These are phyloP conservation scores for Drosophila ironensis DNA, from an alignment of 1,140 invertebrate genomes.

Conservation along the genomic window DNA sequence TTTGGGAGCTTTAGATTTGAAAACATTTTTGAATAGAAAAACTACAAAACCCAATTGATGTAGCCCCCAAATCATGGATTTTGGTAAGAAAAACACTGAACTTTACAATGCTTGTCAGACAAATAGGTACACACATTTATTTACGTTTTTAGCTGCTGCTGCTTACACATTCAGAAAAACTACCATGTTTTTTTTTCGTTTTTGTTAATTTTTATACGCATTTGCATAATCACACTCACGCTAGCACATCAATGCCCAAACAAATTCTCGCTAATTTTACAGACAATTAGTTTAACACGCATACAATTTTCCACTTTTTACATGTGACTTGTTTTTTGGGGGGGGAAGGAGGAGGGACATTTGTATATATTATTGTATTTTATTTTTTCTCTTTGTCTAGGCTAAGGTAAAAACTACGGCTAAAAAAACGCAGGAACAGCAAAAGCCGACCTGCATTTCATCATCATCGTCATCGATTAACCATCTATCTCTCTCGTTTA, in stretches of 20 bases:
- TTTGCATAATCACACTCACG: conserved; percentile 1
- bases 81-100: conserved; percentile 1
- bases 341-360: conserved; percentile 50
- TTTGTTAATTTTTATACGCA: conserved; percentile 25
- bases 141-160: conserved; percentile 45
- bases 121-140: conserved; percentile 74
- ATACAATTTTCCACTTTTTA: conserved; percentile 27
- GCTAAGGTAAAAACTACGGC: conserved; percentile 47
- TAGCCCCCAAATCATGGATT: neutral
- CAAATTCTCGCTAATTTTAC: conserved; percentile 47
- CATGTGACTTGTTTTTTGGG: conserved; percentile 53
- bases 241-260: conserved; percentile 25
- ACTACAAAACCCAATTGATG: too few species aligned
- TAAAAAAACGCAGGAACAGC: conserved; percentile 52
- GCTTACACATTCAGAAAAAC: conserved; percentile 47
- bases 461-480: conserved; percentile 20
- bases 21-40: too few species aligned
- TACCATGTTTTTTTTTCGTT: conserved; percentile 45
- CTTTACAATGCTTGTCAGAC: conserved; percentile 56
- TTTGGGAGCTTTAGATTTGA: too few species aligned
- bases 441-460: conserved; percentile 51
- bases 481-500: conserved; percentile 42
- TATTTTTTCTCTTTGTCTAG: conserved; percentile 17
- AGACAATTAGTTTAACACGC: conserved; percentile 41
- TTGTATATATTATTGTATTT: conserved; percentile 21